Conservation (phyloP, 2,797 vertebrate species). For the Enteromius radiatus region DNA sequence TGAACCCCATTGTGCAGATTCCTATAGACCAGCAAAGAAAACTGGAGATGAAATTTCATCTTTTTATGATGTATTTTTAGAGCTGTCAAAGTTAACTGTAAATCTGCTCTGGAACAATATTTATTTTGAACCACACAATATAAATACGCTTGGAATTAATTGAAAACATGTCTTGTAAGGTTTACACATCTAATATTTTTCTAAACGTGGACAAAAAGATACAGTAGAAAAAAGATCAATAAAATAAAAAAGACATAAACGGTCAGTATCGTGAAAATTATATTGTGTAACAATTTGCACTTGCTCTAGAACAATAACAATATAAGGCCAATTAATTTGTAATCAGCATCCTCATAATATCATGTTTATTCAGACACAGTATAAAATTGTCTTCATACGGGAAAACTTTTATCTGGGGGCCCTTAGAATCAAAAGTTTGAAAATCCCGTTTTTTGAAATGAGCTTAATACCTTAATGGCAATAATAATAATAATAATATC, state of each 20-base stretch:
- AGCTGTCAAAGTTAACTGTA: not conserved
- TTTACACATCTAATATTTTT: not conserved
- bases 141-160: not conserved
- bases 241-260: not conserved
- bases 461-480: not conserved
- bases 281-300: not conserved
- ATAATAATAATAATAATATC: conserved; percentile 3
- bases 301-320: conserved; percentile 3
- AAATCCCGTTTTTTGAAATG: not conserved
- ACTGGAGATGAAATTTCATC: not conserved
- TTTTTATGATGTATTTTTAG: not conserved
- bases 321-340: not conserved
- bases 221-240: not conserved
- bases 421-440: not conserved
- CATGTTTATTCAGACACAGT: not conserved
- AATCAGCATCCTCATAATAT: not conserved
- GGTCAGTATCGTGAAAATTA: not conserved
- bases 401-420: not conserved
- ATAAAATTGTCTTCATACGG: not conserved
- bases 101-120: conserved; percentile 1
- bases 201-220: not conserved
- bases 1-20: not conserved
- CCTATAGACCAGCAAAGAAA: not conserved
- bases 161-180: not conserved
- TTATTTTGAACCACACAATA: not conserved